Evolutionary conservation across 2,113 vertebrate species (phyloP).

Genomic region (Saguinus midas): DNA sequence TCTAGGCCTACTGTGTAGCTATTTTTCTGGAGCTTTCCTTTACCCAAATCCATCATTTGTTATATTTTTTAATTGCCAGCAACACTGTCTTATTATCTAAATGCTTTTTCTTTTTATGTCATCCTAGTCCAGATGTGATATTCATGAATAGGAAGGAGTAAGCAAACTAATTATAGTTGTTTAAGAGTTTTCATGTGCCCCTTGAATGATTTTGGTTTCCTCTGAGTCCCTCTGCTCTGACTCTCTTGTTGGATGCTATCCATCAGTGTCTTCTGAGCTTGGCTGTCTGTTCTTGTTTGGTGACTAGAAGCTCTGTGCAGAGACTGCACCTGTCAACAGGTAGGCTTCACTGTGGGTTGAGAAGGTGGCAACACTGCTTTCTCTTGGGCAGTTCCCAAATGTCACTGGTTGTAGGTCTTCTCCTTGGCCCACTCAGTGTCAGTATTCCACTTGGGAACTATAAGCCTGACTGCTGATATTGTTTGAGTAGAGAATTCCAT

Average conservation of each 20-base stretch:
- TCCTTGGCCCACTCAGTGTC: neutral
- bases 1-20: neutral
- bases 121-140: neutral
- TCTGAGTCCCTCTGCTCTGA: neutral
- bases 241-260: neutral
- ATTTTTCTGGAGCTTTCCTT: neutral
- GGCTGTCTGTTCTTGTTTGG: neutral
- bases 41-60: neutral
- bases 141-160: neutral
- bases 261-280: neutral
- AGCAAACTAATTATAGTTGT: neutral
- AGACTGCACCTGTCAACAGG: neutral
- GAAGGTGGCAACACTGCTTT: neutral
- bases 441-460: neutral
- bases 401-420: neutral
- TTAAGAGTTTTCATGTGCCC: neutral
- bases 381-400: neutral
- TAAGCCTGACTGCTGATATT: neutral
- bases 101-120: neutral
- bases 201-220: neutral
- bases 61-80: neutral
- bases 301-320: neutral
- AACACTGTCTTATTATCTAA: conserved; percentile 23
- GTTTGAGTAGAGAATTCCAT: neutral
- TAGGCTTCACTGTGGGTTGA: neutral